Evolutionary conservation across 2,888 invertebrate species (phyloP).

Genomic region (Lasius platythorax): DNA sequence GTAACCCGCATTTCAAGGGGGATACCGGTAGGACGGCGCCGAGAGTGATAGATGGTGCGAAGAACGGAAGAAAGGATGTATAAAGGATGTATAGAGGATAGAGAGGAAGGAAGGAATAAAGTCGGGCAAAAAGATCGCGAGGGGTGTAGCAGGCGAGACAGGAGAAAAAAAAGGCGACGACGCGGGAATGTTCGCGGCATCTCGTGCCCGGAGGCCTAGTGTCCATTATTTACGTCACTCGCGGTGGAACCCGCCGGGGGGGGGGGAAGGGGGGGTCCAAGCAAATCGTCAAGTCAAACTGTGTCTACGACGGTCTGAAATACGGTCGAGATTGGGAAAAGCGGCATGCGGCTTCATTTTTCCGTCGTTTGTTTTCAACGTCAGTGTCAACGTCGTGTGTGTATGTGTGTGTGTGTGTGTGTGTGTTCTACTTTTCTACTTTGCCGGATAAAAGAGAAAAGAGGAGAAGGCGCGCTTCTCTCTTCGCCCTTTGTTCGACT

Average conservation of each 20-base stretch:
- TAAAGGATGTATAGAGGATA: neutral
- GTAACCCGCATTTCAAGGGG: slow-evolving; percentile 53
- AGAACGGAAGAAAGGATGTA: slow-evolving; percentile 22
- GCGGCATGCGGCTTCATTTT: slow-evolving; percentile 73
- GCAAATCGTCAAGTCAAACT: slow-evolving; percentile 67
- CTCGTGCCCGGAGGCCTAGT: slow-evolving; percentile 31
- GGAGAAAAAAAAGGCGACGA: slow-evolving; percentile 43
- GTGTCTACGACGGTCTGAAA: slow-evolving; percentile 68
- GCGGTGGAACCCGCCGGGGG: neutral
- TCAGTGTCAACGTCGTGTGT: slow-evolving; percentile 42
- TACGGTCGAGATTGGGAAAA: slow-evolving; percentile 63
- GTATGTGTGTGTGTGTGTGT: neutral
- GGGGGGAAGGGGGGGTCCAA: neutral
- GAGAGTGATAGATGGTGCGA: slow-evolving; percentile 53
- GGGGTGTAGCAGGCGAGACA: slow-evolving; percentile 10
- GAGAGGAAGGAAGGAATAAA: slow-evolving; percentile 17
- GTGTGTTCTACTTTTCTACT: slow-evolving; percentile 4
- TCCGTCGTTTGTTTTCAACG: slow-evolving; percentile 69
- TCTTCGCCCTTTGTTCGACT: slow-evolving; percentile 41
- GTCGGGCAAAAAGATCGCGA: neutral
- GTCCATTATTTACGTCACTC: slow-evolving; percentile 63
- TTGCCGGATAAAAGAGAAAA: slow-evolving; percentile 34
- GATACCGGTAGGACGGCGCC: slow-evolving; percentile 7
- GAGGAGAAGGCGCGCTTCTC: neutral
- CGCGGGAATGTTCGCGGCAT: neutral